A percentile compares a stretch with the other conserved stretches of the same genome.
Conservation (phyloP, 2,797 vertebrate species). For the Thamnophis elegans region DNA sequence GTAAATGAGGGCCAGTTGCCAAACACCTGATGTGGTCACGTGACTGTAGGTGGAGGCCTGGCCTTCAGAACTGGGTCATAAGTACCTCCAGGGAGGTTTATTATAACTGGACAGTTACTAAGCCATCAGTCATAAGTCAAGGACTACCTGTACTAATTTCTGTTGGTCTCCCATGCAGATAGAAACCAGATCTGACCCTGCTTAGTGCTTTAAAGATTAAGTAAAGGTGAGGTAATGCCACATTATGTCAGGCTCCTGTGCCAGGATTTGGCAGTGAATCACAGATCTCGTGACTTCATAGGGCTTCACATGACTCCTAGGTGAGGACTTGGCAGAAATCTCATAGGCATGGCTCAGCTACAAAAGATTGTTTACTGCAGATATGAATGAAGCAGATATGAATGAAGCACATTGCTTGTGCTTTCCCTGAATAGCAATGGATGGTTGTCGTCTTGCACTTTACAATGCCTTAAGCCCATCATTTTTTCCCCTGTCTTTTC, state of each 20-base stretch:
- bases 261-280: background rate
- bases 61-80: background rate
- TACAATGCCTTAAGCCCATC: background rate
- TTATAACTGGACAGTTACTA: background rate
- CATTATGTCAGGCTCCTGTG: background rate
- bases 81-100: background rate
- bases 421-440: background rate
- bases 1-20: background rate
- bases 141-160: background rate
- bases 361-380: background rate
- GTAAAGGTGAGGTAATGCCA: background rate
- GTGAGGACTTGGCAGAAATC: background rate
- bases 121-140: background rate
- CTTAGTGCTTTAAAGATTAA: background rate
- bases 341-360: background rate
- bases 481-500: background rate
- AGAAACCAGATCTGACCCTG: background rate
- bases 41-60: background rate
- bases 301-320: background rate
- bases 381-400: background rate
- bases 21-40: background rate
- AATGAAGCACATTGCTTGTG: background rate
- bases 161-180: background rate
- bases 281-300: background rate
- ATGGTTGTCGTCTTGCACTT: background rate